Evolutionary conservation across 2,888 invertebrate species (phyloP).

Genomic region (Eupeodes latifasciatus): DNA sequence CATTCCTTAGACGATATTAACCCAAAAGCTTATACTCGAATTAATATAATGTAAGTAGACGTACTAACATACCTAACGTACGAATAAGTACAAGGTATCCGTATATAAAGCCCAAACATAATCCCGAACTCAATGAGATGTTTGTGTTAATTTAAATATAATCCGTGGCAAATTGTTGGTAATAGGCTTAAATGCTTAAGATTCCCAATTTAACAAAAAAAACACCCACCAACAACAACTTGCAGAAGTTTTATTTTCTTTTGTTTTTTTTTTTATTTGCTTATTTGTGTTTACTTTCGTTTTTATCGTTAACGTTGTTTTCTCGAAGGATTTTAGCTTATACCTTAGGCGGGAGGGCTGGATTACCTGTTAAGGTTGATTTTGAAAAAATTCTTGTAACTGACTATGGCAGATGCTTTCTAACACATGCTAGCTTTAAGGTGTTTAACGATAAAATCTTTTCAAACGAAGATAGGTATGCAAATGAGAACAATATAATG

Average conservation of each 20-base stretch:
- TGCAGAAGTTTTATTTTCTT: background rate
- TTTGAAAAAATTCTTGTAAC: background rate
- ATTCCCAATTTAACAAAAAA: slow-evolving; percentile 47
- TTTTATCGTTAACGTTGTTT: slow-evolving; percentile 6
- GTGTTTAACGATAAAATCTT: slow-evolving; percentile 60
- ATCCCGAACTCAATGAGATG: slow-evolving; percentile 22
- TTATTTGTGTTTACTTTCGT: slow-evolving; percentile 6
- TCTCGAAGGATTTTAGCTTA: background rate
- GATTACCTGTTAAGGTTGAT: background rate
- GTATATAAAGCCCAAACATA: background rate
- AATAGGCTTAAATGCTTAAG: slow-evolving; percentile 66
- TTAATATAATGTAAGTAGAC: no score
- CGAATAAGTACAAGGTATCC: no score
- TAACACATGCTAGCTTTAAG: slow-evolving; percentile 68
- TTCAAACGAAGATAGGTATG: slow-evolving; percentile 44
- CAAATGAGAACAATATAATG: slow-evolving; percentile 56
- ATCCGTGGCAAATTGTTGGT: slow-evolving; percentile 68
- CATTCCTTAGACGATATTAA: no score
- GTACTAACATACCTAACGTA: no score
- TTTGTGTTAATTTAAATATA: slow-evolving; percentile 66
- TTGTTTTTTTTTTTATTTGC: background rate
- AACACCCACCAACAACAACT: background rate
- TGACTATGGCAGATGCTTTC: slow-evolving; percentile 12
- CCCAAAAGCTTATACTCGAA: no score
- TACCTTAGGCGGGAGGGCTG: background rate